Percentiles rank a stretch among this genome's conserved stretches.
These are phyloP conservation scores for Astyanax mexicanus DNA, from an alignment of 2,797 vertebrate genomes.

Conservation along the genomic window DNA sequence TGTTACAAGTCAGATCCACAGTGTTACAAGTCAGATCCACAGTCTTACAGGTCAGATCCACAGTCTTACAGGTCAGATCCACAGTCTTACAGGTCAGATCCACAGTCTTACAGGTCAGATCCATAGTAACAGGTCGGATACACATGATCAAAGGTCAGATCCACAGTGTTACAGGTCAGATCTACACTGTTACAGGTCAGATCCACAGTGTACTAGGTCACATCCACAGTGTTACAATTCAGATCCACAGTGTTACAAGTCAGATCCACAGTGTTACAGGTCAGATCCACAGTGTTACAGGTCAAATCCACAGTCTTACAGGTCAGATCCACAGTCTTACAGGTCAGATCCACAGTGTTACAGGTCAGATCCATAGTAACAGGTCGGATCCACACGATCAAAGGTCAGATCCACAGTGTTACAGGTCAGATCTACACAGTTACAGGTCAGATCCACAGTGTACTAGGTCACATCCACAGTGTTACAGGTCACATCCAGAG, in stretches of 20 bases:
- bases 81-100: neutral
- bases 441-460: no score
- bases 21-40: neutral
- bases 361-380: neutral
- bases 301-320: neutral
- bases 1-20: neutral
- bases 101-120: neutral
- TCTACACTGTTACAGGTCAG: neutral
- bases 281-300: neutral
- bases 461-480: no score
- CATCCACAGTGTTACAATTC: no score
- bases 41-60: neutral
- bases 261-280: neutral
- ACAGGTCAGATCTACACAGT: neutral
- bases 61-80: neutral
- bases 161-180: neutral
- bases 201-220: neutral
- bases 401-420: neutral
- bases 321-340: neutral
- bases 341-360: neutral
- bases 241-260: neutral
- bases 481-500: neutral
- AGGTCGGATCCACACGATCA: no score
- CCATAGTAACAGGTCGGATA: neutral
- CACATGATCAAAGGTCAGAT: neutral